Evolutionary conservation across 2,888 invertebrate species (phyloP).

Genomic region (Macrosoma leucophasiata): DNA sequence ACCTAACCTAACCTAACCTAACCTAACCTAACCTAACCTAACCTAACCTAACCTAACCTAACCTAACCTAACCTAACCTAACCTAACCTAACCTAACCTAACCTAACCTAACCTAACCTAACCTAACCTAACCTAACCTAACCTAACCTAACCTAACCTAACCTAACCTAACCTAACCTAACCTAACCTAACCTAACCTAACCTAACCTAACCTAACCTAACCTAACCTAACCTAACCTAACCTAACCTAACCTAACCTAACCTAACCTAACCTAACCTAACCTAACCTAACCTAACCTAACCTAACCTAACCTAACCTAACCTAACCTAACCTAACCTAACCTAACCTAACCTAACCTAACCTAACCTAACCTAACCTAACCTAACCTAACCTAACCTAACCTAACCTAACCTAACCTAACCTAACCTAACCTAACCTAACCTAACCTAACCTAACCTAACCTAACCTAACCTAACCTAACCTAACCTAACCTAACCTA

Average conservation of each 20-base stretch:
- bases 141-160: conserved; percentile 8
- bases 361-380: conserved; percentile 7
- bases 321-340: conserved; percentile 7
- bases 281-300: conserved; percentile 4
- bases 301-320: conserved; percentile 8
- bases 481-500: conserved; percentile 15
- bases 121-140: conserved; percentile 2
- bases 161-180: conserved; percentile 5
- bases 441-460: conserved; percentile 16
- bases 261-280: conserved; percentile 7
- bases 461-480: conserved; percentile 16
- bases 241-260: conserved; percentile 7
- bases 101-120: not conserved
- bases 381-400: too few species aligned
- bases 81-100: conserved; percentile 2
- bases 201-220: conserved; percentile 8
- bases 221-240: conserved; percentile 7
- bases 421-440: conserved; percentile 14
- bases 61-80: too few species aligned
- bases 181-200: conserved; percentile 8
- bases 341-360: conserved; percentile 4
- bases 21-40: too few species aligned
- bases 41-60: too few species aligned
- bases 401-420: too few species aligned
- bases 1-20: too few species aligned